phyloP scores from a whole-genome alignment of 1,140 invertebrate species.

The Leptoteleia sp. region DNA sequence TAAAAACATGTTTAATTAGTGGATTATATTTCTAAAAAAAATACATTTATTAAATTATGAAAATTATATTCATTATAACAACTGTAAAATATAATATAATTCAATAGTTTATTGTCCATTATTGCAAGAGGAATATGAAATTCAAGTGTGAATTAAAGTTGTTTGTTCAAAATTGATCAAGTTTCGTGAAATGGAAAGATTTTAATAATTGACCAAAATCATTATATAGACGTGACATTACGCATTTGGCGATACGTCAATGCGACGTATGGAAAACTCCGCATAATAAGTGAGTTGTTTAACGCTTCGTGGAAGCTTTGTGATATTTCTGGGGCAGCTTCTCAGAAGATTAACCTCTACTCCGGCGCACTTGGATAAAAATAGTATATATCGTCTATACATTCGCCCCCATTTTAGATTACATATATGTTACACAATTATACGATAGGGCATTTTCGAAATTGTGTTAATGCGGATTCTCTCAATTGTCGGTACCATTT shows the following conservation, averaged over 20 bases:
- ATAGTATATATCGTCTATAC: conserved; percentile 74
- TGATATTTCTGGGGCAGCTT: conserved; percentile 76
- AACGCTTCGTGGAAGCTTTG: conserved; percentile 69
- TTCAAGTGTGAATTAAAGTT: no score
- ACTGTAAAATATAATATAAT: no score
- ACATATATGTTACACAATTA: conserved; percentile 68
- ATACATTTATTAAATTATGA: not conserved
- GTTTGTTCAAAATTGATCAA: no score
- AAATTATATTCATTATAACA: not conserved
- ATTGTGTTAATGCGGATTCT: conserved; percentile 50
- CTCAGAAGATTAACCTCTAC: conserved; percentile 78
- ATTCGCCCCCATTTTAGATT: conserved; percentile 65
- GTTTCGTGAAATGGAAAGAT: no score
- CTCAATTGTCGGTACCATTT: conserved; percentile 54
- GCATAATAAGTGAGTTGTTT: conserved; percentile 71
- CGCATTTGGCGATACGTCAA: conserved; percentile 47
- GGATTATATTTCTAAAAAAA: no score
- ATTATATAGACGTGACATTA: conserved; percentile 58
- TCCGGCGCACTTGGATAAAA: conserved; percentile 76
- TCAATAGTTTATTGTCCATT: no score
- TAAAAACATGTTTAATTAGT: no score
- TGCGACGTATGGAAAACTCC: conserved; percentile 60
- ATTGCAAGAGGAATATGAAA: no score
- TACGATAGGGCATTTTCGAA: conserved; percentile 57
- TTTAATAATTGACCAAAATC: no score